A percentile compares a stretch with the other conserved stretches of the same genome.
phyloP scores from a whole-genome alignment of 2,888 invertebrate genomes.

The Gymnocheta viridis region DNA sequence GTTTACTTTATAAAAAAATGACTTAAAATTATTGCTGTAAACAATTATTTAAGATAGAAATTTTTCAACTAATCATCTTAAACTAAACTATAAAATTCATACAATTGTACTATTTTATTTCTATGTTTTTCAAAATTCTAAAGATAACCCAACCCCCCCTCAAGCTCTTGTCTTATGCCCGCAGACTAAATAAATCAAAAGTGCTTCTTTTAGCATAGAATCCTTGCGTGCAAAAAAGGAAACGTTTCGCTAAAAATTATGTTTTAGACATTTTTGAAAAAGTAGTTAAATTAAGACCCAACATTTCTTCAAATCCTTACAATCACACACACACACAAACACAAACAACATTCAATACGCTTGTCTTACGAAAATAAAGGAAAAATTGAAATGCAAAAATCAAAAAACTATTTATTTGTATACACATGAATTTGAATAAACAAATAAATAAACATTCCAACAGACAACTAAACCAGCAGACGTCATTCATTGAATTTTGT shows the following conservation, averaged over 20 bases:
- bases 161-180: not conserved
- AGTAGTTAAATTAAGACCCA: constrained; percentile 27
- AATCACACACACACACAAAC: not conserved
- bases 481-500: constrained; percentile 46
- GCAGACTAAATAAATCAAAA: constrained; percentile 1
- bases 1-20: too few species aligned
- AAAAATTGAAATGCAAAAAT: constrained; percentile 60
- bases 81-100: not conserved
- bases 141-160: not conserved
- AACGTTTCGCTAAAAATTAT: constrained; percentile 36
- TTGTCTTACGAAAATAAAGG: constrained; percentile 45
- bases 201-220: constrained; percentile 17
- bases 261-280: constrained; percentile 65
- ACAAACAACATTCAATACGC: constrained; percentile 18
- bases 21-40: too few species aligned
- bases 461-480: not conserved
- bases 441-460: constrained; percentile 51
- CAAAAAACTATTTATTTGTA: constrained; percentile 47
- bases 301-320: not conserved
- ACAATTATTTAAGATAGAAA: too few species aligned
- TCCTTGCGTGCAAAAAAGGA: constrained; percentile 20
- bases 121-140: not conserved
- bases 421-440: constrained; percentile 35
- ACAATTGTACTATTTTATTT: not conserved
- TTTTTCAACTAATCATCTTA: too few species aligned